Base-by-base conservation (phyloP, 2,113 vertebrate species). In the Seriola aureovittata region DNA sequence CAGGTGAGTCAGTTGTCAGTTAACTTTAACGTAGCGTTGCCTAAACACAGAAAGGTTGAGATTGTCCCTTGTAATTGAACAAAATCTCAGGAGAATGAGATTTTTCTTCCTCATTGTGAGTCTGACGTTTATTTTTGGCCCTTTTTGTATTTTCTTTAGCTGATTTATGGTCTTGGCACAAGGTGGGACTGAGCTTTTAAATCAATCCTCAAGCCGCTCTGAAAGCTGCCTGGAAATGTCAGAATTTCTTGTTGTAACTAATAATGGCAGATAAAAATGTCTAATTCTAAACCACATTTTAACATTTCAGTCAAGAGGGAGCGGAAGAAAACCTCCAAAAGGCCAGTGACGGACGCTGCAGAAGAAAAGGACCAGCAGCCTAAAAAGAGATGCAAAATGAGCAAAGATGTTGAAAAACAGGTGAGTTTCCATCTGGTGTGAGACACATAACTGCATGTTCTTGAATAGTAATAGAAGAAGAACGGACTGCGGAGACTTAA, bases 351-450 rank as follows among this genome's bases (percentile, higher is more conserved):
- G 13, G 83, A 79, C 0, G 44, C 73, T 17, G 4, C 42, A 0
- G 63, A 62, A 4, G 89, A 91, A 0, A 68, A 85, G 5, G 85
- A 70, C 0, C 85, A 80, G 23, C 86, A 84, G 66, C 86, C 90
- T 0, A 92, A 85, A 19, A 95, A 84, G 77, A 93, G 81, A 75
- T 81, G 71, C n/a, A 93, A 59, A 83, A 73, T 60, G 0, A 82
- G 10, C 36, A 92, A 90, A 85, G 75, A 68, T 8, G 21, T 65
- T 48, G 84, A 85, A 3, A 91, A 90, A 42, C 78, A 85, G 86
- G 90, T 93, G 74, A 85, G 85, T 44, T 40, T 60, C 3, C 19
- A 13, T 11, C 42, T 1, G 13, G 16, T 50, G 11, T 19, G 16
- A 32, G 11, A 14, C 3, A 11, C 46, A 19, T 4, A 29, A 1